Conservation (phyloP, 2,797 vertebrate genomes). For the Dipus sagitta region DNA sequence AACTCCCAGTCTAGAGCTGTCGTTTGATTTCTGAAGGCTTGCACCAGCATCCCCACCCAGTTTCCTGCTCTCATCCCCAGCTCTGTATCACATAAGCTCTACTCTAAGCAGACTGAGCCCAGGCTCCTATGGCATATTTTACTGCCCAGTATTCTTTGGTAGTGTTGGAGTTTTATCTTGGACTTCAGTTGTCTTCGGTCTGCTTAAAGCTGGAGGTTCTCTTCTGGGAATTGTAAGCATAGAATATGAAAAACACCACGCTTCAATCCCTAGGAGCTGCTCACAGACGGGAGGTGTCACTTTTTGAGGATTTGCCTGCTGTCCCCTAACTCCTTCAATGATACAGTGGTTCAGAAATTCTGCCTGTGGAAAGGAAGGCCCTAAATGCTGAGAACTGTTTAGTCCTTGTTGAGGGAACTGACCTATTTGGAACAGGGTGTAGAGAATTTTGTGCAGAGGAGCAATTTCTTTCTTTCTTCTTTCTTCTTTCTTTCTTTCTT, state of each 20-base stretch:
- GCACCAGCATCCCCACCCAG: rapidly evolving
- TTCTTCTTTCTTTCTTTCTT: too few species aligned
- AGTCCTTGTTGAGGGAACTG: background rate
- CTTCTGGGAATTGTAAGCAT: background rate
- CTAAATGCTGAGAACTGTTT: background rate
- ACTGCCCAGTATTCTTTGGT: background rate
- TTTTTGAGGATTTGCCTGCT: background rate
- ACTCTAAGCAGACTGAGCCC: background rate
- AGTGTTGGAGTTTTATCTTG: background rate
- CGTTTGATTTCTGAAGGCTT: background rate
- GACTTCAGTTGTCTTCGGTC: too few species aligned
- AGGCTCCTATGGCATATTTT: background rate
- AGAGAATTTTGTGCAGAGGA: background rate
- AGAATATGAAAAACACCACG: background rate
- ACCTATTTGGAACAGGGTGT: background rate
- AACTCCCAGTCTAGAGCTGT: background rate
- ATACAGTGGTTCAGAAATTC: background rate
- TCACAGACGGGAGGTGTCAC: background rate
- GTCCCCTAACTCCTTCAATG: background rate
- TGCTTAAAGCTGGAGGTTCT: background rate
- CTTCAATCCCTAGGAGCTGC: background rate
- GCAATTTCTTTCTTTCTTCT: too few species aligned
- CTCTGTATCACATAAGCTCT: background rate
- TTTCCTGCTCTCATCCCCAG: background rate
- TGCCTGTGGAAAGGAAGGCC: background rate